phyloP scores from a whole-genome alignment of 1,140 invertebrate genomes.

The Solen grandis region DNA sequence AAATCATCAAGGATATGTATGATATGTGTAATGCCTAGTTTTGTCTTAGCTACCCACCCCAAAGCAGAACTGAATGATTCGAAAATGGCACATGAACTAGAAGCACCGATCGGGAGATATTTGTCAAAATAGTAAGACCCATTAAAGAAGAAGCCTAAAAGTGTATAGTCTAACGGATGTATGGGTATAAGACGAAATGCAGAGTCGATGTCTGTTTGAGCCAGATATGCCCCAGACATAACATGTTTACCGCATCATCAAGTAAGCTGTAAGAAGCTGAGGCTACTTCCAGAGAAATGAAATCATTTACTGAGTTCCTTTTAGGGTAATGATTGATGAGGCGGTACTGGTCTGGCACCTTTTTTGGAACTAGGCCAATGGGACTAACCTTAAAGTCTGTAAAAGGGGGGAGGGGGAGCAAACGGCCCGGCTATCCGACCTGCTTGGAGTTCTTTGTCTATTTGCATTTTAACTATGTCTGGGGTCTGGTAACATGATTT shows the following conservation, averaged over 20 bases:
- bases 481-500: background rate
- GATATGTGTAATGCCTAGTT: conserved; percentile 15
- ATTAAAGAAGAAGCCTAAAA: conserved; percentile 10
- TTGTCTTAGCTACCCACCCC: conserved; percentile 44
- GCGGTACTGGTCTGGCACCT: background rate
- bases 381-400: background rate
- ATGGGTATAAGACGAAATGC: conserved; percentile 41
- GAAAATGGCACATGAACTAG: conserved; percentile 55
- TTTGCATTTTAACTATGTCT: background rate
- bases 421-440: conserved; percentile 5
- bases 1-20: conserved; percentile 59
- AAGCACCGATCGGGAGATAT: conserved; percentile 56
- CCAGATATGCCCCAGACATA: background rate
- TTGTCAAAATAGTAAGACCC: conserved; percentile 53
- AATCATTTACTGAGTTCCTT: conserved; percentile 9
- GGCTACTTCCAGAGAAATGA: background rate
- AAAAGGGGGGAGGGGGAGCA: background rate
- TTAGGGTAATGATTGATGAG: conserved; percentile 22
- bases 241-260: background rate
- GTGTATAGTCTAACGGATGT: conserved; percentile 29
- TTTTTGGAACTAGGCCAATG: conserved; percentile 20
- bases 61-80: conserved; percentile 43
- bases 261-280: background rate
- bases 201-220: conserved; percentile 31
- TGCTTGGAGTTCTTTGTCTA: background rate